phyloP scores from a whole-genome alignment of 2,797 vertebrate genomes.

The Cottoperca gobio region DNA sequence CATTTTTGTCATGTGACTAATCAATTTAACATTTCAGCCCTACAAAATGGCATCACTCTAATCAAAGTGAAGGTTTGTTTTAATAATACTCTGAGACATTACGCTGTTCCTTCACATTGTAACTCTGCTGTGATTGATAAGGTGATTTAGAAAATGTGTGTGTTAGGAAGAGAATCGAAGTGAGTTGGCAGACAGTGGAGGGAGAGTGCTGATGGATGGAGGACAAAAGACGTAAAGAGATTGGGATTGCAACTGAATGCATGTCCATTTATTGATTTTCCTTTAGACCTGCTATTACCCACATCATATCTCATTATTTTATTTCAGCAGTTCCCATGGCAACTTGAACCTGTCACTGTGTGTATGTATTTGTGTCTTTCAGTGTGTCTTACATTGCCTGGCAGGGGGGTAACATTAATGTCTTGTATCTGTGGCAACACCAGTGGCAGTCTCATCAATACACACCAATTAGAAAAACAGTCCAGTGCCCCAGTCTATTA shows the following conservation, averaged over 20 bases:
- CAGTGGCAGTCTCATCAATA: conserved; percentile 56
- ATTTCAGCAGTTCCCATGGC: conserved; percentile 76
- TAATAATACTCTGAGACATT: conserved; percentile 50
- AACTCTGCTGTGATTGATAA: conserved; percentile 30
- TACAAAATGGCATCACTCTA: not conserved
- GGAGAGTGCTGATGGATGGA: conserved; percentile 44
- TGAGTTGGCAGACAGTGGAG: not conserved
- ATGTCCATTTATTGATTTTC: conserved; percentile 53
- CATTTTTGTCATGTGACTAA: not conserved
- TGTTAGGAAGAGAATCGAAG: not conserved
- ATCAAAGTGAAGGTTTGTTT: not conserved
- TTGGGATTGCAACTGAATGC: conserved; percentile 19
- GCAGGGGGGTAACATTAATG: conserved; percentile 69
- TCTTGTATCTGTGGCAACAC: conserved; percentile 63
- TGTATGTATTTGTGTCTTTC: conserved; percentile 19
- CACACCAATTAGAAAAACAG: conserved; percentile 59
- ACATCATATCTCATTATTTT: conserved; percentile 61
- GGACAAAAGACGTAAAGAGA: conserved; percentile 24
- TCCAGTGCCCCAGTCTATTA: conserved; percentile 10
- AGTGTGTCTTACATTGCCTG: conserved; percentile 23
- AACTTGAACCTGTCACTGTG: conserved; percentile 57
- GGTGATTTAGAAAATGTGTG: not conserved
- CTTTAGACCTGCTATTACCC: conserved; percentile 8
- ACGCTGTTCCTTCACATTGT: not conserved
- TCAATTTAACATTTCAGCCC: not conserved